Conservation (phyloP, 2,113 vertebrate species). For the Corapipo altera region DNA sequence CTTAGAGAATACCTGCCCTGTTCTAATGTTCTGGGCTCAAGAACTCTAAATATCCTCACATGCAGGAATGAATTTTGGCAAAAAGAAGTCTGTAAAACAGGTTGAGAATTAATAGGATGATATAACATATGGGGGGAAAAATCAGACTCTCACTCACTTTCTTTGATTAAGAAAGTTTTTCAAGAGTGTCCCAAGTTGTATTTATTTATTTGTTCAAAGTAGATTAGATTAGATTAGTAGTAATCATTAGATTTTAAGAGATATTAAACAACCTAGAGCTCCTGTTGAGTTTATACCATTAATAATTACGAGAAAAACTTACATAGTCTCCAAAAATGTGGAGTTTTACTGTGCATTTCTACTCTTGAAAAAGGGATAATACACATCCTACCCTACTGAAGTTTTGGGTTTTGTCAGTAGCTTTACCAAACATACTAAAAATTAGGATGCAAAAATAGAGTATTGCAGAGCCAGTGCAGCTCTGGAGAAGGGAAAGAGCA, state of each 20-base stretch:
- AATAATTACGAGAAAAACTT: background rate
- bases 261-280: background rate
- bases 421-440: background rate
- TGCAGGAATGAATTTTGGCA: conserved; percentile 50
- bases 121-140: background rate
- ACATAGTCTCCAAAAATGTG: background rate
- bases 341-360: background rate
- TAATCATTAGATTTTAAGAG: background rate
- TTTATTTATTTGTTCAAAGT: background rate
- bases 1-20: conserved; percentile 17
- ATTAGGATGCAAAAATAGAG: background rate
- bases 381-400: background rate
- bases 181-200: background rate
- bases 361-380: background rate
- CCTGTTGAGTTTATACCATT: background rate
- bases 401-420: background rate
- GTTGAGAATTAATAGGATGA: conserved; percentile 40
- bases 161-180: background rate
- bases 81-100: conserved; percentile 48
- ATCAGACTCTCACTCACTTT: background rate
- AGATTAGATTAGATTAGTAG: background rate
- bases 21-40: conserved; percentile 40
- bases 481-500: background rate
- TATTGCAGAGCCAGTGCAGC: background rate
- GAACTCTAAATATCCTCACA: conserved; percentile 47